Conservation (phyloP, 2,797 vertebrate genomes). For the Ciconia nigra region DNA sequence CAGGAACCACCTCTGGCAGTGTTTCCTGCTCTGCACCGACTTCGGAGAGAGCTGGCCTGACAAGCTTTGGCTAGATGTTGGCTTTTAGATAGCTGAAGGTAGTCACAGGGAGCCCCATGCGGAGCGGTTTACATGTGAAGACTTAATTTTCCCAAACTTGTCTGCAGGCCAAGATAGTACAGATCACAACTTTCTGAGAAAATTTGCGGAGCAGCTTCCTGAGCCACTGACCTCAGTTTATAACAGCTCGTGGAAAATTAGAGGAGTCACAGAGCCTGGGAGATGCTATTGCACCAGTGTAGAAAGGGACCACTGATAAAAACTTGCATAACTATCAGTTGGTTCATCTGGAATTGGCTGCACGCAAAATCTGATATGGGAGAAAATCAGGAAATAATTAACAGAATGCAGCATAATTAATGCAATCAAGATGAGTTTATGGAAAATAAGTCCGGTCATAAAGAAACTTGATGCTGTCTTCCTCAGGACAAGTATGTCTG, state of each 20-base stretch:
- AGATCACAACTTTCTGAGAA: not conserved
- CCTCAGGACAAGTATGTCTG: not conserved
- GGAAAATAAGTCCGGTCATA: not conserved
- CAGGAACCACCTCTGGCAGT: not conserved
- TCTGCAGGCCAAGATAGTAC: not conserved
- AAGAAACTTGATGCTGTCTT: not conserved
- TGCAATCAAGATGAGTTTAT: constrained; percentile 46
- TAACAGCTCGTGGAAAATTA: not conserved
- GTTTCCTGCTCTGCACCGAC: not conserved
- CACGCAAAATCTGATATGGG: constrained; percentile 16
- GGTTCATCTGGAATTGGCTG: constrained; percentile 34
- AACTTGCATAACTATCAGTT: not conserved
- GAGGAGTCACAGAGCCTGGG: not conserved
- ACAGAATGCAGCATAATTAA: constrained; percentile 53
- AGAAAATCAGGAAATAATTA: constrained; percentile 62
- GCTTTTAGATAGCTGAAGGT: not conserved
- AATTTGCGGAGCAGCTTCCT: not conserved
- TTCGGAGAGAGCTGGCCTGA: not conserved
- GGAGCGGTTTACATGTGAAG: not conserved
- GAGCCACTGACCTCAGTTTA: not conserved
- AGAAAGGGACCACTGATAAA: not conserved
- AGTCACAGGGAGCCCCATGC: accelerated
- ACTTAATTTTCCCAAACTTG: not conserved
- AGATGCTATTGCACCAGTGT: not conserved
- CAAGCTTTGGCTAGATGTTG: not conserved